Percentiles rank a stretch among this genome's conserved stretches.
Evolutionary conservation across 92 coral and sea anemone genomes (phyloP).

Genomic region (Umimayanthus kanabou): DNA sequence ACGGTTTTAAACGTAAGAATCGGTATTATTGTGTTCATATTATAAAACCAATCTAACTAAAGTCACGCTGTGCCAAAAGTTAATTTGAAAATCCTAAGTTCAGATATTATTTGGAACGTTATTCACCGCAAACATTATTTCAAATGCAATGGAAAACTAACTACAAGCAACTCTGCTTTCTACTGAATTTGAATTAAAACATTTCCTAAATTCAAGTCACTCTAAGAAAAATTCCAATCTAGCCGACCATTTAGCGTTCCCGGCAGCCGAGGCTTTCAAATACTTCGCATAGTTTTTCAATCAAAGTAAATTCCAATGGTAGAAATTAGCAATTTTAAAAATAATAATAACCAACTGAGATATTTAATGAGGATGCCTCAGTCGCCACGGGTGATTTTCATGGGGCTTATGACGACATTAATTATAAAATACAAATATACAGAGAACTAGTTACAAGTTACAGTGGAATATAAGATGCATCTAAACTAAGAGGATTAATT

Average conservation of each 20-base stretch:
- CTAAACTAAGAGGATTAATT: too few species aligned
- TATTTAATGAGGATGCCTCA: too few species aligned
- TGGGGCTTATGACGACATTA: too few species aligned
- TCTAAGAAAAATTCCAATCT: neutral
- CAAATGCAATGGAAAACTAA: neutral
- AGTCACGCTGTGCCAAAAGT: neutral
- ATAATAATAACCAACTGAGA: too few species aligned
- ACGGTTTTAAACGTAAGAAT: too few species aligned
- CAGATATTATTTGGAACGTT: neutral
- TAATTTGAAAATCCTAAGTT: constrained; percentile 29
- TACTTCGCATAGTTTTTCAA: neutral
- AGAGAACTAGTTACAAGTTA: too few species aligned
- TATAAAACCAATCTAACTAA: neutral
- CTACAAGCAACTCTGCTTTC: neutral
- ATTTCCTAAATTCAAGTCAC: neutral
- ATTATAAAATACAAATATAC: too few species aligned
- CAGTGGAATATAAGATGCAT: too few species aligned
- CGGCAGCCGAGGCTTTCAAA: neutral
- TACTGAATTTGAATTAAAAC: neutral
- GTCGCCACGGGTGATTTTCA: too few species aligned
- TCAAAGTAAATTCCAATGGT: neutral
- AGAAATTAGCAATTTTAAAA: neutral
- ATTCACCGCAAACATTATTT: neutral
- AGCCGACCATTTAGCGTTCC: neutral
- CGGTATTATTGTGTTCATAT: neutral